Percentiles rank a stretch among this genome's conserved stretches.
These are phyloP conservation scores for Nomada flava DNA, from an alignment of 2,888 invertebrate species.

Conservation along the genomic window DNA sequence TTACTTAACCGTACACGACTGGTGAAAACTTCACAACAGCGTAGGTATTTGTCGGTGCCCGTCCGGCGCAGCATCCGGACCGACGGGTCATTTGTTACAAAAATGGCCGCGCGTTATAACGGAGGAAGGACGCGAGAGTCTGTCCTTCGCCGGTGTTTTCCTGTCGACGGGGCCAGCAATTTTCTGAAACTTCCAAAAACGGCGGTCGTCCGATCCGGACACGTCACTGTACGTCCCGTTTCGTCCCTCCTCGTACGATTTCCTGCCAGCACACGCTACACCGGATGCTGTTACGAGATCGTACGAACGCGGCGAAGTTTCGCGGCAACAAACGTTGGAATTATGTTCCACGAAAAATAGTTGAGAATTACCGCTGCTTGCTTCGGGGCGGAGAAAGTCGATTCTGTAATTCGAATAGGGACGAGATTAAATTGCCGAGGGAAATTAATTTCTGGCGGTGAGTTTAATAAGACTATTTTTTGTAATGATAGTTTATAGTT, in stretches of 20 bases:
- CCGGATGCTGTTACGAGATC: slow-evolving; percentile 28
- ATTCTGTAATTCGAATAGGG: too few species aligned
- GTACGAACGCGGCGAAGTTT: slow-evolving; percentile 5
- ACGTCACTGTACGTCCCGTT: neutral
- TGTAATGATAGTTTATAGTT: too few species aligned
- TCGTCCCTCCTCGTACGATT: slow-evolving; percentile 16
- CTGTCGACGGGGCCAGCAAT: slow-evolving; percentile 42
- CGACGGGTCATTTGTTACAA: slow-evolving; percentile 70
- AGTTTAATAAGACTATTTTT: too few species aligned
- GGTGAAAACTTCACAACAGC: slow-evolving; percentile 60
- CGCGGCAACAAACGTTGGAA: slow-evolving; percentile 17
- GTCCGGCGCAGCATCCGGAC: slow-evolving; percentile 62
- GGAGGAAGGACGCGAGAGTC: slow-evolving; percentile 54
- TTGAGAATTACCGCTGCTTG: neutral
- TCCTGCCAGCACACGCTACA: neutral
- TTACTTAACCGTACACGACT: slow-evolving; percentile 19
- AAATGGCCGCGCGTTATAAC: slow-evolving; percentile 66
- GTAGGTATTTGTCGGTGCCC: slow-evolving; percentile 69
- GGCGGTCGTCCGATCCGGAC: neutral
- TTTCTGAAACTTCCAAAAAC: slow-evolving; percentile 44
- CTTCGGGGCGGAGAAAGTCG: too few species aligned
- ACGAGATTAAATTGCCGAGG: too few species aligned
- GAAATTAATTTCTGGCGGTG: too few species aligned
- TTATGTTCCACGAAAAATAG: slow-evolving; percentile 13
- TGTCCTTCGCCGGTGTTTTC: slow-evolving; percentile 60